These are phyloP conservation scores for Lepeophtheirus nordmannii DNA, from an alignment of 2,888 invertebrate species.

Conservation along the genomic window DNA sequence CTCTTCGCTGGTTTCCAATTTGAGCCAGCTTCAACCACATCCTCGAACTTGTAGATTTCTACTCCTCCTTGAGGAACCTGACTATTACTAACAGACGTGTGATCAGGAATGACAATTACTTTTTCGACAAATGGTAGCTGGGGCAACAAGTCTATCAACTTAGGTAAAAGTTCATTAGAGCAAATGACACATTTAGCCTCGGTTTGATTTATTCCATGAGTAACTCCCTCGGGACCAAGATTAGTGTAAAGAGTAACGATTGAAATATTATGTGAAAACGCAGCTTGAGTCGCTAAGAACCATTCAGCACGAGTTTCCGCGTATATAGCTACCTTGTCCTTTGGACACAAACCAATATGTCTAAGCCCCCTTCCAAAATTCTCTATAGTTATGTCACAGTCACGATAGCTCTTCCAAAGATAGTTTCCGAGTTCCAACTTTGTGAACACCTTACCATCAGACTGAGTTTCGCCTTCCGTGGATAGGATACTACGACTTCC, in stretches of 20 bases:
- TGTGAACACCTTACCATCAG: constrained; percentile 65
- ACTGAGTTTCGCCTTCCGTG: constrained; percentile 84
- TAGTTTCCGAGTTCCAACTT: constrained; percentile 85
- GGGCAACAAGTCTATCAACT: constrained; percentile 60
- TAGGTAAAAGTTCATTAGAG: constrained; percentile 73
- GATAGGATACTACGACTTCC: constrained; percentile 77
- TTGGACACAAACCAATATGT: constrained; percentile 55
- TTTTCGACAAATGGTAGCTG: constrained; percentile 57
- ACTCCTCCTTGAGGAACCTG: neutral
- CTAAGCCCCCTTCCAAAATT: constrained; percentile 70
- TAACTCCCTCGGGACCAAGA: constrained; percentile 86
- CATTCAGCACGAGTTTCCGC: constrained; percentile 96
- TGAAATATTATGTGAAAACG: constrained; percentile 81
- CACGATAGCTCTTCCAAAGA: constrained; percentile 66
- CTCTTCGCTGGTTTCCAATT: neutral
- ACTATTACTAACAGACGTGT: constrained; percentile 27
- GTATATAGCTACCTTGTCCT: constrained; percentile 71
- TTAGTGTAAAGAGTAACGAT: constrained; percentile 96
- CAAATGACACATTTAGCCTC: constrained; percentile 60
- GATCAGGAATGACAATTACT: constrained; percentile 32
- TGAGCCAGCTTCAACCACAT: neutral
- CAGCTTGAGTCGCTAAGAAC: constrained; percentile 89
- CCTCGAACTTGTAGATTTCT: constrained; percentile 1
- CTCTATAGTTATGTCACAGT: constrained; percentile 56
- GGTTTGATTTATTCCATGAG: constrained; percentile 91